A percentile compares a stretch with the other conserved stretches of the same genome.
These are phyloP conservation scores for Pungitius pungitius DNA, from an alignment of 2,113 vertebrate genomes.

Conservation along the genomic window DNA sequence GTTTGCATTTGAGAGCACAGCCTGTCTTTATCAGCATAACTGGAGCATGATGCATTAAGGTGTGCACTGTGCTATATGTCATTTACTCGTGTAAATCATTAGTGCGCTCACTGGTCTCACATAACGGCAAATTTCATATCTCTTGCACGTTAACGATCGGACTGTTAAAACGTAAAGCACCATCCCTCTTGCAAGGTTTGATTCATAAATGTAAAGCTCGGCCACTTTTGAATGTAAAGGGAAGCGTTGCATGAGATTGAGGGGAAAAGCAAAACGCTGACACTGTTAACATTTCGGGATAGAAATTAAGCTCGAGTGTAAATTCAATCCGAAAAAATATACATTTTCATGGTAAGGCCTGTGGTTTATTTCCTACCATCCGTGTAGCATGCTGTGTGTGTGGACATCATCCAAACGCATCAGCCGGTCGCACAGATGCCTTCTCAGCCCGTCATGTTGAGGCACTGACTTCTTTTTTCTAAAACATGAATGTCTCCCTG, in stretches of 20 bases:
- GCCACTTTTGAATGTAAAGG: constrained; percentile 4
- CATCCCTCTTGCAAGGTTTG: constrained; percentile 3
- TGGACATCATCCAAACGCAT: no score
- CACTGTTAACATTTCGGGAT: background rate
- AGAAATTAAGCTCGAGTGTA: background rate
- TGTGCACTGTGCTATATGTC: constrained; percentile 30
- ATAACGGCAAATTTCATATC: constrained; percentile 30
- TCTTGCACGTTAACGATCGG: constrained; percentile 8
- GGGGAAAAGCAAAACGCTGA: background rate
- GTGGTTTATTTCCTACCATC: background rate
- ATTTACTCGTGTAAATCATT: constrained; percentile 44
- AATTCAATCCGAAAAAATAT: background rate
- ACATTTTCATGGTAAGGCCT: background rate
- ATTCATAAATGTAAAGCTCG: constrained; percentile 24
- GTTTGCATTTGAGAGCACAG: constrained; percentile 16
- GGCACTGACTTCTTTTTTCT: background rate
- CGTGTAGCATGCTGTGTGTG: no score
- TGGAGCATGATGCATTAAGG: constrained; percentile 56
- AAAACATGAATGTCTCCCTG: background rate
- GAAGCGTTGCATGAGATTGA: constrained; percentile 15
- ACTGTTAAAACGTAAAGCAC: constrained; percentile 21
- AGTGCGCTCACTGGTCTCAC: constrained; percentile 6
- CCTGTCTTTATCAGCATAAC: constrained; percentile 38
- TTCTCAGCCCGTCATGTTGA: background rate
- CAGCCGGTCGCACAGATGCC: background rate